A percentile compares a stretch with the other conserved stretches of the same genome.
phyloP scores from a whole-genome alignment of 2,797 vertebrate species.

The Falco cherrug region DNA sequence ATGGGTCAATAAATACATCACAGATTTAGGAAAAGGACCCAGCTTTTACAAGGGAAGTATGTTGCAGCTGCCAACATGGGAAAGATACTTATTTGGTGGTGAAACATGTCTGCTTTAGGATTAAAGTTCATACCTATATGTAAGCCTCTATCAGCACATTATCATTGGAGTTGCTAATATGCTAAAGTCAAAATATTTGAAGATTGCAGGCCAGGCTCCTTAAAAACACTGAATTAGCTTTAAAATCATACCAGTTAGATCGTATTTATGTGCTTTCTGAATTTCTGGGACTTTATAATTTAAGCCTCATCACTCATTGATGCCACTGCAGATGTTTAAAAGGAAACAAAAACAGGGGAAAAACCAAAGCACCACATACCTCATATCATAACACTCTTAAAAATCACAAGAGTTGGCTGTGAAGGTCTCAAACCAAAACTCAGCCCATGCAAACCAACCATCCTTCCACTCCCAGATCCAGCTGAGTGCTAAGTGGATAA shows the following conservation, averaged over 20 bases:
- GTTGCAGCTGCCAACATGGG: neutral
- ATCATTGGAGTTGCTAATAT: neutral
- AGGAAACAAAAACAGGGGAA: rapidly evolving
- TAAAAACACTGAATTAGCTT: neutral
- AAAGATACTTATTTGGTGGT: neutral
- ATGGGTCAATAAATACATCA: neutral
- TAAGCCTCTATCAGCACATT: neutral
- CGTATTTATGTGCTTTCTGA: neutral
- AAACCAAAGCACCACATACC: rapidly evolving
- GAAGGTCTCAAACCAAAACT: neutral
- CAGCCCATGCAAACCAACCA: neutral
- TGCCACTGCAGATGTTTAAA: neutral
- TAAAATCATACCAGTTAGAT: neutral
- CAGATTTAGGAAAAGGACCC: neutral
- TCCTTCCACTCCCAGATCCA: neutral
- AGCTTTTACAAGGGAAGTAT: neutral
- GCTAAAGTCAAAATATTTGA: neutral
- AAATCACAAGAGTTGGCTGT: neutral
- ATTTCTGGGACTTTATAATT: neutral
- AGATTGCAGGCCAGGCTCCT: neutral
- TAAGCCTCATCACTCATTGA: neutral
- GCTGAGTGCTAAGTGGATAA: neutral
- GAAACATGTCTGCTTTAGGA: neutral
- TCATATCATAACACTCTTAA: neutral
- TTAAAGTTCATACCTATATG: neutral